Evolutionary conservation across 2,888 invertebrate genomes (phyloP).

Genomic region (Stegana nigrithorax): DNA sequence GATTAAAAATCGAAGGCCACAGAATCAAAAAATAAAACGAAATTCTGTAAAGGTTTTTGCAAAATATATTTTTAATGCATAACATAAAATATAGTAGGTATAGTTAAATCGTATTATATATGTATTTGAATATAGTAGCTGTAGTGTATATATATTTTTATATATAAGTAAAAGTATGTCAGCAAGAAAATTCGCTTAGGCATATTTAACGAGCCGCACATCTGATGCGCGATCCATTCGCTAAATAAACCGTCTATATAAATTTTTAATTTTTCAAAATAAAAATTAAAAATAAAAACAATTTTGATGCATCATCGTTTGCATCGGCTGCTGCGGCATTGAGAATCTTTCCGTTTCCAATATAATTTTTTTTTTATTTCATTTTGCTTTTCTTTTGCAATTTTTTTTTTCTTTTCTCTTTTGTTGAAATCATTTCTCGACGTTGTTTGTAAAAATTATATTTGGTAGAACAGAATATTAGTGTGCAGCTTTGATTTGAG

Average conservation of each 20-base stretch:
- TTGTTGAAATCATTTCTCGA: too few relatives aligned
- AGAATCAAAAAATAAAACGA: conserved; percentile 47
- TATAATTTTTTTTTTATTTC: too few relatives aligned
- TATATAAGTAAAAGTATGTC: conserved; percentile 45
- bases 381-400: conserved; percentile 18
- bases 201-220: conserved; percentile 34
- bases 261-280: conserved; percentile 4
- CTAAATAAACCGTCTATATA: background rate
- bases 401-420: background rate
- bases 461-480: too few relatives aligned
- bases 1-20: conserved; percentile 33
- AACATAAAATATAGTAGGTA: conserved; percentile 20
- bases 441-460: too few relatives aligned
- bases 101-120: conserved; percentile 12
- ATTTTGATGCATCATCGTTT: conserved; percentile 35
- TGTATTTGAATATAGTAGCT: conserved; percentile 28
- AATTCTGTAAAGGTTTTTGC: conserved; percentile 23
- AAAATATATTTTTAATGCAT: conserved; percentile 33
- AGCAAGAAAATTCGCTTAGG: conserved; percentile 58
- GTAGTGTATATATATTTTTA: conserved; percentile 30
- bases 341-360: too few relatives aligned
- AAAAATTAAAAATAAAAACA: background rate
- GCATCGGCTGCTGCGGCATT: too few relatives aligned
- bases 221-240: background rate
- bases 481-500: conserved; percentile 38